phyloP scores from a whole-genome alignment of 2,797 vertebrate genomes.

The Alcedo atthis region DNA sequence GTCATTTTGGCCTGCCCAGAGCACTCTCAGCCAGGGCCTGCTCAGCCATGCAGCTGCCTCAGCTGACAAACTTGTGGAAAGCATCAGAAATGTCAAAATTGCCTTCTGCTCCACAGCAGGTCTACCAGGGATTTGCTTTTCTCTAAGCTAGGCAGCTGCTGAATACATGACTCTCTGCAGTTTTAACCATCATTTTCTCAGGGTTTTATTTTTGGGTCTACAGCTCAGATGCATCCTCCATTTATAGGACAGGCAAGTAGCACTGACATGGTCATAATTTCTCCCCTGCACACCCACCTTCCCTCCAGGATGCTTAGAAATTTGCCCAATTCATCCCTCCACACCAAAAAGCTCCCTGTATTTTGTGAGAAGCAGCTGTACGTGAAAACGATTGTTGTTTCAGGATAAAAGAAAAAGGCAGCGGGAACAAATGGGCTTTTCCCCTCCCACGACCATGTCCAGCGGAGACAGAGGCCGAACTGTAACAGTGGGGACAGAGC shows the following conservation, averaged over 20 bases:
- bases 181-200: neutral
- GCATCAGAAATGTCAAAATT: neutral
- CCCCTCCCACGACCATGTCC: neutral
- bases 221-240: neutral
- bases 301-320: neutral
- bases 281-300: neutral
- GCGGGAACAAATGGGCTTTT: neutral
- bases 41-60: neutral
- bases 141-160: neutral
- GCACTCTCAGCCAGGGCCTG: neutral
- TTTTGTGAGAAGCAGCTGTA: neutral
- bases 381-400: neutral
- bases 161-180: neutral
- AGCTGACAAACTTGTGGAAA: neutral
- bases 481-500: neutral
- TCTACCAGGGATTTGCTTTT: neutral
- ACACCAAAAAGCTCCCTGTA: neutral
- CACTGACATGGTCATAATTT: neutral
- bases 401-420: neutral
- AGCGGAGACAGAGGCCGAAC: neutral
- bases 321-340: neutral
- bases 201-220: neutral
- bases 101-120: neutral
- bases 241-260: fast-evolving
- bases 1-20: neutral